These are phyloP conservation scores for Atherinomorus stipes DNA, from an alignment of 2,113 vertebrate species.

Conservation along the genomic window DNA sequence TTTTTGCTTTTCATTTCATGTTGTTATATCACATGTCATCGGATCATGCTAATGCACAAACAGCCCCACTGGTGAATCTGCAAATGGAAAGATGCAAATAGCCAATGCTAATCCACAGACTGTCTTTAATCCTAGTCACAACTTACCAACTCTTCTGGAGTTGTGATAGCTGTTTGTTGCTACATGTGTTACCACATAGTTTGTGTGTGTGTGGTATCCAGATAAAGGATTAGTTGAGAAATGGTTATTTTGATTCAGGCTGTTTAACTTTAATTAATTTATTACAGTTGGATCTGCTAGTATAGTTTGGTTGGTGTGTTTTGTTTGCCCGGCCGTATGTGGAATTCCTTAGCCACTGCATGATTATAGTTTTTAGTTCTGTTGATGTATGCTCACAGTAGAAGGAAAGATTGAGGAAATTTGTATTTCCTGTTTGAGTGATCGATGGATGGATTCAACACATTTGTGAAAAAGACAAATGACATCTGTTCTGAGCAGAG, in stretches of 20 bases:
- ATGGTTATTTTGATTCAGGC: neutral
- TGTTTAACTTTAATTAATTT: conserved; percentile 24
- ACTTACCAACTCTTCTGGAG: conserved; percentile 44
- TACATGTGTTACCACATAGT: neutral
- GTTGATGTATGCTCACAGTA: conserved; percentile 18
- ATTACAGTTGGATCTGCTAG: conserved; percentile 16
- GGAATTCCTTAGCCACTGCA: conserved; percentile 38
- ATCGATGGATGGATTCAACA: conserved; percentile 33
- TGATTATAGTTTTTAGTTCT: conserved; percentile 28
- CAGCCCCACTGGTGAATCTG: conserved; percentile 25
- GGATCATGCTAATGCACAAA: conserved; percentile 57
- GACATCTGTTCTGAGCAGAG: conserved; percentile 24
- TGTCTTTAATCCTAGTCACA: conserved; percentile 59
- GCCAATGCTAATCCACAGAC: conserved; percentile 63
- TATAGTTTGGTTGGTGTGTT: conserved; percentile 21
- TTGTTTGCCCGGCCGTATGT: conserved; percentile 32
- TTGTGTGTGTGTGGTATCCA: too few relatives aligned
- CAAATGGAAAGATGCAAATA: conserved; percentile 59
- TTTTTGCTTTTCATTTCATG: conserved; percentile 13
- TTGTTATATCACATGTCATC: conserved; percentile 39
- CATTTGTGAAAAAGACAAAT: conserved; percentile 42
- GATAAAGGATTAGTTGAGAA: neutral
- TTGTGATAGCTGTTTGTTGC: conserved; percentile 13
- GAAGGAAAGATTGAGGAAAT: conserved; percentile 33
- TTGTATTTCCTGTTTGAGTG: conserved; percentile 53